Base-by-base conservation (phyloP, 2,797 vertebrate genomes). In the Peromyscus melanophrys region DNA sequence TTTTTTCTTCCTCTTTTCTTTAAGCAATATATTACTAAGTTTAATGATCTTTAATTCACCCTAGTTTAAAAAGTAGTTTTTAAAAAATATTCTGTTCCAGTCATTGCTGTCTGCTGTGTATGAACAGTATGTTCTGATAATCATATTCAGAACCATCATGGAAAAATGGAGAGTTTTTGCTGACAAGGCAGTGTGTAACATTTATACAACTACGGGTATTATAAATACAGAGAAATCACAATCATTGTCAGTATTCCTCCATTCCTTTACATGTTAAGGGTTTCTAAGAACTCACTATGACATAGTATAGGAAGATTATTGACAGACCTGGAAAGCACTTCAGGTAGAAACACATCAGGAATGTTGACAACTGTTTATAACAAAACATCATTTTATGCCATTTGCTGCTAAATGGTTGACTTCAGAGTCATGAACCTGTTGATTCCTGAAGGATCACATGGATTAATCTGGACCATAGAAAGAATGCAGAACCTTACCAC, bases 61-160 rank as follows among this genome's bases (percentile, higher is more conserved):
- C 8, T 92, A 34, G 85, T 14, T 95, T 95, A 95, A 49, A 93
- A 95, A 77, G 92, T 10, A 83, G 31, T 93, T 94, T 94, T 83
- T 1, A 14, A 13, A 29, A 46, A 65, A 80, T 87, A 90, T 80
- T 94, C 55, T 52, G 83, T 55, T 40, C 75, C 6, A 61, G 27
- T 17, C 49, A 2, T 34, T 88, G 17, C 21, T 96, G 31, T 84
- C 71, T 7, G n/a, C 6, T 84, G 9, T 21, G 11, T 65, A 71
- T 40, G 23, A 63, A 71, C 17, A 81, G 25, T 59, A 57, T 75
- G 19, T 57, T 96, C 27, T 90, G 75, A 82, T 87, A 34, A 40
- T 59, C 25, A 52, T 61, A 94, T 93, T 19, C 21, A 95, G 55
- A 81, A 92, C 31, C 63, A 78, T 29, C 16, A 55, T 43, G n/a